Conservation (phyloP, 92 coral and sea anemone genomes). For the Palythoa heliodiscus region DNA sequence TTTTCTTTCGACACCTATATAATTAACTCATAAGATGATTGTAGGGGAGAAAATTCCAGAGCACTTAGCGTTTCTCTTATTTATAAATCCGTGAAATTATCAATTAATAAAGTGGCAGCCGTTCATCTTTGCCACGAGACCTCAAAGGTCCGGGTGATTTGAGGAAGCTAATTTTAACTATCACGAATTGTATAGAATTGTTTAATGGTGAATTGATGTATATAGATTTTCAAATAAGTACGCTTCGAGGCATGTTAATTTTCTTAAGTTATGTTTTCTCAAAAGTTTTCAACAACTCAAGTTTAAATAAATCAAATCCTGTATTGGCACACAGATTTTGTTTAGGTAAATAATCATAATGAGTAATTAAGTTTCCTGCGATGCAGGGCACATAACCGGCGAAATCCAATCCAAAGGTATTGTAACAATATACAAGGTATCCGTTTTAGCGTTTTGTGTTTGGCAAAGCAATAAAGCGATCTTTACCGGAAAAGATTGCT, state of each 20-base stretch:
- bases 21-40: not conserved
- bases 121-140: not conserved
- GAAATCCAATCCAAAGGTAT: slow-evolving; percentile 14
- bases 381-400: too few relatives aligned
- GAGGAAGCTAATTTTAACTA: not conserved
- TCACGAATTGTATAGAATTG: not conserved
- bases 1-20: not conserved
- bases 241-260: not conserved
- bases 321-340: not conserved
- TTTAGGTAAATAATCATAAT: not conserved
- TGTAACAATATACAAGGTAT: not conserved
- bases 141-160: not conserved
- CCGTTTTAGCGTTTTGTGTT: not conserved
- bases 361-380: not conserved
- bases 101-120: not conserved
- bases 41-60: not conserved
- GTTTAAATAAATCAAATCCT: too few relatives aligned
- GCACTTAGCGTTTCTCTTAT: not conserved
- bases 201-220: not conserved
- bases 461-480: not conserved
- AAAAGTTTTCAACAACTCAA: too few relatives aligned
- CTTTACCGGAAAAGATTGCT: slow-evolving; percentile 20
- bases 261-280: too few relatives aligned
- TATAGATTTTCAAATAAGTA: not conserved
- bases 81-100: not conserved